Evolutionary conservation across 2,113 vertebrate genomes (phyloP), one percentile per base, ranked within the genome.

Genomic region (Ciconia stormi): DNA sequence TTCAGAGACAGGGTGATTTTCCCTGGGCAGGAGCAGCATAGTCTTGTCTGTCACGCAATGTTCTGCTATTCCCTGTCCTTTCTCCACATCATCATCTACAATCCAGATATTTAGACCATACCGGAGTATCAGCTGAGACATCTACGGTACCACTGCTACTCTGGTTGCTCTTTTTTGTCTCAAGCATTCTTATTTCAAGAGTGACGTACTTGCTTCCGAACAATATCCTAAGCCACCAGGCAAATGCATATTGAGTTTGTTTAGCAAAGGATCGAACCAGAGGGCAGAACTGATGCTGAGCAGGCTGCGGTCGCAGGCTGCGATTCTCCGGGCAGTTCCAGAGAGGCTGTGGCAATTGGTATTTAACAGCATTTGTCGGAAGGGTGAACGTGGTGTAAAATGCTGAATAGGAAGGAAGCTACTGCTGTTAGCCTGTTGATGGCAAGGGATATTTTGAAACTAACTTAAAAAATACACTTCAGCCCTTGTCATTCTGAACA

Each of bases 51-150:
- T 40, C 2, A 0, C 17, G 4, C 87, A 77, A 55, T 46, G 30
- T 6, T 89, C 62, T 70, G 18, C 65, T 59, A 1, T 53, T 11
- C 7, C 49, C 72, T 36, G 6, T 76, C 44, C 21, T 23, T 89
- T 76, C 46, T 76, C 49, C 20, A 18, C 34, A 2, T 49, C 58
- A 13, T 20, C 8, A 30, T 66, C 72, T 42, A 8, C 29, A 71
- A 22, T 58, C 26, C 52, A 22, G n/a, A 36, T 53, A 89, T 59
- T 94, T 52, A 53, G 32, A 72, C 38, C 9, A 2, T 11, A 21
- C 23, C 1, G 2, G 69, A 55, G 7, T 38, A 73, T 22, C 0
- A 0, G 87, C 49, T 13, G 26, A 70, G 58, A 32, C 21, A 2
- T 94, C 82, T 53, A 26, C 2, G 0, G 25, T 25, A 61, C 11